These are phyloP conservation scores for Mythimna ferrago DNA, from an alignment of 2,888 invertebrate genomes.

Conservation along the genomic window DNA sequence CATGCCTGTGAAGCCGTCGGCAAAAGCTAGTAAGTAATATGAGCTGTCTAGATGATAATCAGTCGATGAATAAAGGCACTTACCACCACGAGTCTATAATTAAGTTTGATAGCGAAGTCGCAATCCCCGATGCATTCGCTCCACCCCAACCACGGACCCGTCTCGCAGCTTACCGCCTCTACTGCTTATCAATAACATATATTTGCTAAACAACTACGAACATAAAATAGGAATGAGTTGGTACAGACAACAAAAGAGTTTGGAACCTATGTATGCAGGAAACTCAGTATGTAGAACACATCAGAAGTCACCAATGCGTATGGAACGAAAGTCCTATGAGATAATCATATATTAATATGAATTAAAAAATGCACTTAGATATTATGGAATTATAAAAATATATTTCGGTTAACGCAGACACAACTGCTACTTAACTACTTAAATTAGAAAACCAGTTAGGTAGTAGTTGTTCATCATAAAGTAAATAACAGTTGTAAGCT, in stretches of 20 bases:
- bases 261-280: neutral
- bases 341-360: neutral
- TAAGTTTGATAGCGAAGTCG: slow-evolving; percentile 82
- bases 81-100: slow-evolving; percentile 82
- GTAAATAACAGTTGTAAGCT: neutral
- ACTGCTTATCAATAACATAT: slow-evolving; percentile 62
- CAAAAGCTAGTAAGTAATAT: neutral
- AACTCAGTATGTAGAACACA: neutral
- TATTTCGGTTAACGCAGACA: no score
- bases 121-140: slow-evolving; percentile 84
- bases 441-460: neutral
- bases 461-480: neutral
- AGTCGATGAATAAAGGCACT: slow-evolving; percentile 55
- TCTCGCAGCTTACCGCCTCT: slow-evolving; percentile 77
- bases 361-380: neutral
- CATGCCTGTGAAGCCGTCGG: neutral
- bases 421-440: neutral
- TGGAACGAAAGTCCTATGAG: neutral
- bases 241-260: slow-evolving; percentile 12
- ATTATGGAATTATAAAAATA: neutral
- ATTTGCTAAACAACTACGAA: slow-evolving; percentile 58
- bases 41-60: neutral
- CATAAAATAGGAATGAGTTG: slow-evolving; percentile 14
- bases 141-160: slow-evolving; percentile 86
- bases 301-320: neutral